Evolutionary conservation across 2,888 invertebrate species (phyloP), one percentile per base, ranked within the genome.

Genomic region (Scaptomyza flava): DNA sequence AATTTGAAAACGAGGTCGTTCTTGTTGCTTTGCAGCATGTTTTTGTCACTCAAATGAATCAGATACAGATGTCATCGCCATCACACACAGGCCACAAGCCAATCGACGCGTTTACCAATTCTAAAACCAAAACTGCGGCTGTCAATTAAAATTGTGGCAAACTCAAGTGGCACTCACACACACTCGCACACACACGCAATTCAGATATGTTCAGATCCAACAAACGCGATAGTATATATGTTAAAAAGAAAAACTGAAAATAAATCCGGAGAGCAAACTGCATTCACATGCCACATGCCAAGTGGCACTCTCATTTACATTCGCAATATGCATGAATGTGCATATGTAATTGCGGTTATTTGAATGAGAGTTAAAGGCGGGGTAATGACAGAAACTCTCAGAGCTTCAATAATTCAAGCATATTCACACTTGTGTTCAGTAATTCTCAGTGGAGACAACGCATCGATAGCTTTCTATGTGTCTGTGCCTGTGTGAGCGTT

Each of bases 391-490:
- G 57, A 23, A 48, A 46, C 41, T 45, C 51, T 52, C 57, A 14
- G 57, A 68, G 79, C 52, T 70, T 81, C 84, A 83, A 83, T 87
- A 87, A 83, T 83, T 81, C 81, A 87, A 81, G 71, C 72, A 74
- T 79, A 87, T 84, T 83, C 87, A 84, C 82, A 83, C 82, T 84
- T 78, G 75, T 61, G 87, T 87, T 87, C 79, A 72, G 81, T 66
- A 64, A 72, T 68, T 57, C 64, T 69, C 73, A 6, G 57, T 30
- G 54, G 72, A 67, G 61, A 63, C 33, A 34, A 7, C 2, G 20
- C 34, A 52, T 58, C 70, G 42, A 60, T 47, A 23, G 52, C 41
- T 41, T 2, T 14, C 36, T 11, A 1, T 9, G 20, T 42, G 20
- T 20, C 7, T 42, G 42, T 20, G 20, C 12, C 12, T 43, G 20